A percentile compares a stretch with the other conserved stretches of the same genome.
phyloP scores from a whole-genome alignment of 1,140 invertebrate species.

The Phymorhynchus buccinoides region DNA sequence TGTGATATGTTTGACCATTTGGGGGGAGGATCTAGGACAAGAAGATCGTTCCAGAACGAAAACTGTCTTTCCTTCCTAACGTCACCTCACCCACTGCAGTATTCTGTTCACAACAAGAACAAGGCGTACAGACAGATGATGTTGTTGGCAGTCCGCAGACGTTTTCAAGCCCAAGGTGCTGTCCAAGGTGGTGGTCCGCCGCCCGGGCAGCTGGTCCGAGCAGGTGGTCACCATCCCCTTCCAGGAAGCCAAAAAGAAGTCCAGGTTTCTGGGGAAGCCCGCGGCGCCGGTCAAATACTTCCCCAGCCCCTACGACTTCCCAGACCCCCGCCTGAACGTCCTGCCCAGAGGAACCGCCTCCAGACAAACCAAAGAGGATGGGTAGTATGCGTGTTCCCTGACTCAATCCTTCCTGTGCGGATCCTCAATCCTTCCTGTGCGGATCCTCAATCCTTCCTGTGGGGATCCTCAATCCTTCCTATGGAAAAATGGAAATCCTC shows the following conservation, averaged over 20 bases:
- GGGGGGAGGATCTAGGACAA: neutral
- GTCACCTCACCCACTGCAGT: neutral
- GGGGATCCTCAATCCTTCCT: neutral
- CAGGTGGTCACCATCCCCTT: conserved; percentile 24
- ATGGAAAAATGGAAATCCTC: neutral
- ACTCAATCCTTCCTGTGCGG: neutral
- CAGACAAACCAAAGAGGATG: neutral
- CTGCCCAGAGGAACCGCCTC: neutral
- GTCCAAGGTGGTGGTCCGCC: conserved; percentile 24
- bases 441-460: neutral
- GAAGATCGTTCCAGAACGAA: neutral
- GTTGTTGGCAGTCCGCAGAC: neutral
- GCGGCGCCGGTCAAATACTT: conserved; percentile 18
- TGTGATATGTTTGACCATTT: no score
- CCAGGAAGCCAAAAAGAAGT: neutral
- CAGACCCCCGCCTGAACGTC: conserved; percentile 20
- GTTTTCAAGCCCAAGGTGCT: neutral
- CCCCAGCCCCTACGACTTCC: conserved; percentile 28
- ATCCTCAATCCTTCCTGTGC: neutral
- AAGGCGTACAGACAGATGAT: neutral
- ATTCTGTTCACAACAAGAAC: neutral
- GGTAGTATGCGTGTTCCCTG: conserved; percentile 27
- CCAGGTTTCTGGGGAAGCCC: conserved; percentile 26
- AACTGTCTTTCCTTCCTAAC: neutral
- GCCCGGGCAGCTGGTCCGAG: neutral